Evolutionary conservation across 2,797 vertebrate genomes (phyloP).

Genomic region (Luscinia luscinia): DNA sequence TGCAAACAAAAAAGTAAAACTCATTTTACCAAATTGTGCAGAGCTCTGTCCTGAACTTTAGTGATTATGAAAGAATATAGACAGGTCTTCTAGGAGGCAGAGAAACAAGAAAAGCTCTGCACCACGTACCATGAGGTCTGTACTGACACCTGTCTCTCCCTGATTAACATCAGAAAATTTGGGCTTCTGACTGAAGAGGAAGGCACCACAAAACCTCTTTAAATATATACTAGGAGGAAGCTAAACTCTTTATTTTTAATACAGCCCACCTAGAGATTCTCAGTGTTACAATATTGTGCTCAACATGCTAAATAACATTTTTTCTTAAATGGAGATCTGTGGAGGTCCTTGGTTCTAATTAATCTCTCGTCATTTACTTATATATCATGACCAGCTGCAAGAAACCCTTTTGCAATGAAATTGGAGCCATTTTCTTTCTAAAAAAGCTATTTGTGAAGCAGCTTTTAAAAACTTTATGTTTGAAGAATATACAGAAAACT

Average conservation of each 20-base stretch:
- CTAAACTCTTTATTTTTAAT: not conserved
- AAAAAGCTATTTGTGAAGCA: not conserved
- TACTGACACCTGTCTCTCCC: accelerated
- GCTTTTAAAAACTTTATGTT: not conserved
- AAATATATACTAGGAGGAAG: not conserved
- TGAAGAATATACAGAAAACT: not conserved
- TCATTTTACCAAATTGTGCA: not conserved
- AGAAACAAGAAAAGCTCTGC: not conserved
- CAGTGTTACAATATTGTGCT: not conserved
- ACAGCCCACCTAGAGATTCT: not conserved
- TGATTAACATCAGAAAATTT: not conserved
- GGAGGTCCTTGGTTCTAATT: not conserved
- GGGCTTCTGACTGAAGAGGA: not conserved
- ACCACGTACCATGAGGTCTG: accelerated
- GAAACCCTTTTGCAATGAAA: not conserved
- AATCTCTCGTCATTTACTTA: not conserved
- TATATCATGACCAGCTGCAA: not conserved
- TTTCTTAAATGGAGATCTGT: not conserved
- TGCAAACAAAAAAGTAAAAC: not conserved
- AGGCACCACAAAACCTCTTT: not conserved
- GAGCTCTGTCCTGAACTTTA: not conserved
- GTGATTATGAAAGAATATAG: not conserved
- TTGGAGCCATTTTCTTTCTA: not conserved
- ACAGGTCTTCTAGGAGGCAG: not conserved
- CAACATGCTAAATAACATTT: not conserved